Evolutionary conservation across 1,140 invertebrate genomes (phyloP).

Genomic region (Bactericera cockerelli): DNA sequence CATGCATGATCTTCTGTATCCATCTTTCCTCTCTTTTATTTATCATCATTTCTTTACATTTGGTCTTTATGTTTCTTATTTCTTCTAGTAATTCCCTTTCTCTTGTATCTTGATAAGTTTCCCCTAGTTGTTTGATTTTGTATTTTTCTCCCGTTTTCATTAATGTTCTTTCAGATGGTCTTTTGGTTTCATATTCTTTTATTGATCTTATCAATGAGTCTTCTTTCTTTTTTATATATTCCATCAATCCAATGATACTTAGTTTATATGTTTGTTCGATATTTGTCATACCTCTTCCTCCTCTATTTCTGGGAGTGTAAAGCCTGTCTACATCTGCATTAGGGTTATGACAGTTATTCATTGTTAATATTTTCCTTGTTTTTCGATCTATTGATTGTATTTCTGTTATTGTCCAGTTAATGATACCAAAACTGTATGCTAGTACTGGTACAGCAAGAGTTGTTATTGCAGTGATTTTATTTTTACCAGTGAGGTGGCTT

Average conservation of each 20-base stretch:
- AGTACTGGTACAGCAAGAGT: not conserved
- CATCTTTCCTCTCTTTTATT: slow-evolving; percentile 1
- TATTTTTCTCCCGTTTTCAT: not conserved
- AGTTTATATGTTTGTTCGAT: not conserved
- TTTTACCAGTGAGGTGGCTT: not conserved
- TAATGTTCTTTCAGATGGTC: not conserved
- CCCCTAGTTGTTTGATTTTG: not conserved
- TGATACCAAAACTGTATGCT: slow-evolving; percentile 3
- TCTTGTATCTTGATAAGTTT: not conserved
- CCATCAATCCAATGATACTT: not conserved
- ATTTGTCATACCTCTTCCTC: slow-evolving; percentile 7
- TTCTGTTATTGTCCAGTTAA: slow-evolving; percentile 1
- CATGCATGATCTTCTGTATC: not conserved
- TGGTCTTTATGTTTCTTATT: not conserved
- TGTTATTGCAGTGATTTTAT: not conserved
- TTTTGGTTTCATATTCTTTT: not conserved
- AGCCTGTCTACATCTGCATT: slow-evolving; percentile 16
- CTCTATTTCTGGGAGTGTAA: slow-evolving; percentile 10
- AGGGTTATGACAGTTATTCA: slow-evolving; percentile 12
- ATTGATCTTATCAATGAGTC: not conserved
- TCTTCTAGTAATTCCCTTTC: not conserved
- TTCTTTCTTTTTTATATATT: not conserved
- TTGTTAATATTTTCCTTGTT: slow-evolving; percentile 15
- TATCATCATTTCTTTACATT: not conserved
- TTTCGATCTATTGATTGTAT: slow-evolving; percentile 12